phyloP scores from a whole-genome alignment of 2,113 vertebrate species.

The Thunnus thynnus region DNA sequence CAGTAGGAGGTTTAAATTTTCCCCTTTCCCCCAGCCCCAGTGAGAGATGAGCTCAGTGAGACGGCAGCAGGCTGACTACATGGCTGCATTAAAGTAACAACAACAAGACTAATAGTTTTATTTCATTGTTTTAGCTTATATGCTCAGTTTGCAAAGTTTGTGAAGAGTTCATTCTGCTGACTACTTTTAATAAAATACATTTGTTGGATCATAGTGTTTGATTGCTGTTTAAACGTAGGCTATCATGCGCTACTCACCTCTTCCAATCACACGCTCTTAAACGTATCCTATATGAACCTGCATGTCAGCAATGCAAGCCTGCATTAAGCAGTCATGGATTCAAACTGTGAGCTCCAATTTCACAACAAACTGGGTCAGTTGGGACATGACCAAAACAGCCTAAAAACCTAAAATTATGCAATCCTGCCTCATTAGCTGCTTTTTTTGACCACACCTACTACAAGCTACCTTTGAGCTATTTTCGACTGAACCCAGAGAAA shows the following conservation, averaged over 20 bases:
- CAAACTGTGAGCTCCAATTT: slow-evolving; percentile 26
- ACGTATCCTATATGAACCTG: neutral
- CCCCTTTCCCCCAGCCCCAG: no score
- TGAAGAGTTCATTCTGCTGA: no score
- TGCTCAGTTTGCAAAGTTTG: no score
- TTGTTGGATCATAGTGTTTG: no score
- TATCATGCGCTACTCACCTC: neutral
- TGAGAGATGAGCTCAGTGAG: no score
- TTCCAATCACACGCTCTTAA: neutral
- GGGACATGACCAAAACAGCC: slow-evolving; percentile 11
- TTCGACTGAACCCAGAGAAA: slow-evolving; percentile 36
- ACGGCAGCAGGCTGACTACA: no score
- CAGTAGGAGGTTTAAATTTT: no score
- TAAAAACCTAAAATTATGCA: slow-evolving; percentile 10
- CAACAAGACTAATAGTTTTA: no score
- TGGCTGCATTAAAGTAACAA: no score
- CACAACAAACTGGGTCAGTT: slow-evolving; percentile 56
- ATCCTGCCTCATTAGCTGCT: slow-evolving; percentile 50
- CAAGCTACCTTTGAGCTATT: slow-evolving; percentile 54
- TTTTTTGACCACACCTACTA: slow-evolving; percentile 40
- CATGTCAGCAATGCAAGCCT: neutral
- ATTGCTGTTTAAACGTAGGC: no score
- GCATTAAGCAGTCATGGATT: slow-evolving; percentile 2
- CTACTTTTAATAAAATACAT: no score
- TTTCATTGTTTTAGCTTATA: no score